Conservation (phyloP, 2,797 vertebrate species). For the Leptoclinus maculatus region DNA sequence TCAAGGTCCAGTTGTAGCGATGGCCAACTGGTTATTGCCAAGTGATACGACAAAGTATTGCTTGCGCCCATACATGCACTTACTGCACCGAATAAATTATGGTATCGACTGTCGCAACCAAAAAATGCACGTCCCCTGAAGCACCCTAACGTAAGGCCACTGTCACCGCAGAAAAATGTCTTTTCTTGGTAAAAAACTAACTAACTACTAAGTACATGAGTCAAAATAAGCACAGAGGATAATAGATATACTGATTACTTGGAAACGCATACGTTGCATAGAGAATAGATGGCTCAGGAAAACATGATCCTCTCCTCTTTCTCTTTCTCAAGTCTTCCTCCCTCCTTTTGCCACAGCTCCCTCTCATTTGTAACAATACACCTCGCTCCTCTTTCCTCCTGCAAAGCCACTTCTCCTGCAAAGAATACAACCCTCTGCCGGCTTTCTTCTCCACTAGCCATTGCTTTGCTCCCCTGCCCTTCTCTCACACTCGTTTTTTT, state of each 20-base stretch:
- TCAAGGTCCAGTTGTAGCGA: not conserved
- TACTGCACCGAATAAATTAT: not conserved
- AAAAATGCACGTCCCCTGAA: not conserved
- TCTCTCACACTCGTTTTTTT: slow-evolving; percentile 15
- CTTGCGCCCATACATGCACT: not conserved
- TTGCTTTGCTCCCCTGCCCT: not conserved
- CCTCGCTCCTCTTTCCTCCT: slow-evolving; percentile 36
- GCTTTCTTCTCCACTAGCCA: slow-evolving; percentile 5
- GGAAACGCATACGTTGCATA: not conserved
- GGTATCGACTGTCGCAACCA: too few species aligned
- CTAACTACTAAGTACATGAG: not conserved
- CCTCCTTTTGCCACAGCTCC: slow-evolving; percentile 31
- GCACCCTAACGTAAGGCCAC: not conserved
- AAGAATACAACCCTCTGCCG: slow-evolving; percentile 4
- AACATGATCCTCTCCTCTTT: slow-evolving; percentile 52
- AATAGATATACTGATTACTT: not conserved
- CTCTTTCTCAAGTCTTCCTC: slow-evolving; percentile 34
- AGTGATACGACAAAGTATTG: not conserved
- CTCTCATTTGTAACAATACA: slow-evolving; percentile 62
- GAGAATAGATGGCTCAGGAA: slow-evolving; percentile 14
- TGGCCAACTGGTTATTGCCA: too few species aligned
- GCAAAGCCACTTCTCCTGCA: slow-evolving; percentile 1
- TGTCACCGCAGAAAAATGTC: not conserved
- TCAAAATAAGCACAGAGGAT: not conserved
- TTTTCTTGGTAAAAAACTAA: not conserved